Evolutionary conservation across 2,797 vertebrate species (phyloP).

Genomic region (Oryzias dopingdopingensis): DNA sequence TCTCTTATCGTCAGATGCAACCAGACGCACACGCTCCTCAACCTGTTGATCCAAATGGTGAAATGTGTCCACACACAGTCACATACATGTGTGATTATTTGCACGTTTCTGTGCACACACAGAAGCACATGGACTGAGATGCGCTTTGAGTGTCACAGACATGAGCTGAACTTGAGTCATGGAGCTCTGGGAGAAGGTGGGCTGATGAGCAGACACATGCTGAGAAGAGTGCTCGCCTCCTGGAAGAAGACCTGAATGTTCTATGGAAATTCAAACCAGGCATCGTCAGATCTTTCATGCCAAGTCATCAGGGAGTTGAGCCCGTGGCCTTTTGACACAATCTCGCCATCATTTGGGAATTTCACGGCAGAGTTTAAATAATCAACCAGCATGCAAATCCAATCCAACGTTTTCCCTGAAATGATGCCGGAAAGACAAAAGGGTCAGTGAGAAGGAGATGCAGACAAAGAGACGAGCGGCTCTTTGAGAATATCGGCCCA

Average conservation of each 20-base stretch:
- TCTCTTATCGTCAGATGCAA: conserved; percentile 29
- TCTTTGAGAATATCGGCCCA: conserved; percentile 48
- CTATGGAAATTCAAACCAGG: conserved; percentile 59
- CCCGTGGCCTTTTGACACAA: conserved; percentile 28
- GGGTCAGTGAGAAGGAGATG: conserved; percentile 24
- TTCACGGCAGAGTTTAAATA: conserved; percentile 44
- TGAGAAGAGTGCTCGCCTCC: conserved; percentile 9
- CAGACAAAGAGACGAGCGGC: conserved; percentile 29
- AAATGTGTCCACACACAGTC: background rate
- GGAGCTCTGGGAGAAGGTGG: background rate
- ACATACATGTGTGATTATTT: conserved; percentile 1
- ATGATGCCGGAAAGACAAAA: conserved; percentile 43
- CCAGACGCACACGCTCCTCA: conserved; percentile 1
- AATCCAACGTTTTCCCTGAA: conserved; percentile 45
- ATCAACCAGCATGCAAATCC: conserved; percentile 36
- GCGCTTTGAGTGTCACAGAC: background rate
- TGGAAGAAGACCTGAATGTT: conserved; percentile 1
- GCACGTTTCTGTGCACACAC: background rate
- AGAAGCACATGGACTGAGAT: background rate
- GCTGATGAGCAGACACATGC: conserved; percentile 6
- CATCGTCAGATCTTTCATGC: conserved; percentile 53
- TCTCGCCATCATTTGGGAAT: conserved; percentile 50
- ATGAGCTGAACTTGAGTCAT: background rate
- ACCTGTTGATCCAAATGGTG: conserved; percentile 26
- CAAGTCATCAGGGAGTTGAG: conserved; percentile 37